Percentiles rank a stretch among this genome's conserved stretches.
phyloP scores from a whole-genome alignment of 2,888 invertebrate genomes.

The Eupelmus urozonus region DNA sequence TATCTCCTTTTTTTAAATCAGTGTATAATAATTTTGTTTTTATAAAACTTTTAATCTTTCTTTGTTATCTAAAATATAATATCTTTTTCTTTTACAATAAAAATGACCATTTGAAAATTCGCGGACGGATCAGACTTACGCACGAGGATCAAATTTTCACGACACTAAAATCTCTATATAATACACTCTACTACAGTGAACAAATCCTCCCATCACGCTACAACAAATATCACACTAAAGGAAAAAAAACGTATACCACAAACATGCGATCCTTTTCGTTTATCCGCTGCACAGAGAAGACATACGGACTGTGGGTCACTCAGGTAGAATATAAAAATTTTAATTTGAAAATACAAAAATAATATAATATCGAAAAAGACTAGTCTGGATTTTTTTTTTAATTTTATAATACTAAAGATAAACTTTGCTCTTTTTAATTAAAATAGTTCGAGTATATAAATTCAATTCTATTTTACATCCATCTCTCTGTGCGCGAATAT shows the following conservation, averaged over 20 bases:
- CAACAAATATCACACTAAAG: slow-evolving; percentile 59
- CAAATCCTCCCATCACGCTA: slow-evolving; percentile 31
- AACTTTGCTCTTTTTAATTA: too few relatives aligned
- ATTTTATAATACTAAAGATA: too few relatives aligned
- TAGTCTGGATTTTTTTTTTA: too few relatives aligned
- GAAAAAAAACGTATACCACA: slow-evolving; percentile 18
- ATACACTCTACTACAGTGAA: slow-evolving; percentile 49
- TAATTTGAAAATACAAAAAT: too few relatives aligned
- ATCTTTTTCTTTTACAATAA: neutral
- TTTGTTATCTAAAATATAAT: neutral
- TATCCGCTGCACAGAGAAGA: slow-evolving; percentile 42
- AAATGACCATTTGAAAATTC: slow-evolving; percentile 38
- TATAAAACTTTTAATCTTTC: neutral
- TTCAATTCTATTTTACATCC: too few relatives aligned
- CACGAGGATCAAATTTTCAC: slow-evolving; percentile 53
- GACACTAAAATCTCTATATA: slow-evolving; percentile 39
- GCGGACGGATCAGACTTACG: slow-evolving; percentile 44
- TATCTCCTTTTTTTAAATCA: neutral
- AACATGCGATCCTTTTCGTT: slow-evolving; percentile 38
- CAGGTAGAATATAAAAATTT: too few relatives aligned
- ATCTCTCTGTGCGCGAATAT: neutral
- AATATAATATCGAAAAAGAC: too few relatives aligned
- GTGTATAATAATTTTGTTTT: neutral
- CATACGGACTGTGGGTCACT: too few relatives aligned
- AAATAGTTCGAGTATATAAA: too few relatives aligned